Evolutionary conservation across 2,113 vertebrate species (phyloP), one percentile per base, ranked within the genome.

Genomic region (Benthochromis sp.): DNA sequence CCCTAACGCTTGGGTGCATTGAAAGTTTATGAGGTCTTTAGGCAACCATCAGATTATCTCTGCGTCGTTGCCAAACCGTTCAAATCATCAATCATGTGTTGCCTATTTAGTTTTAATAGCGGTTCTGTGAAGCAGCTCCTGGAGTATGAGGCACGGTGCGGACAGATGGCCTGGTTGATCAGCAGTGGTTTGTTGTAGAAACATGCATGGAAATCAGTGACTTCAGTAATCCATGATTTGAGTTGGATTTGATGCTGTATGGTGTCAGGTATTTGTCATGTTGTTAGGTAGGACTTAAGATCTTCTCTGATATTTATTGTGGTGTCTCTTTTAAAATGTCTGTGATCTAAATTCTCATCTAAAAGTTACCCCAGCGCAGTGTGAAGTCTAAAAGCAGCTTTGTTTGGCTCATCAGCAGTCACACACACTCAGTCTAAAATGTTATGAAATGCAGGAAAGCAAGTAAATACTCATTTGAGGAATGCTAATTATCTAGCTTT

Each of bases 21-120:
- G 73, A 90, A 86, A 87, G 91, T 93, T 95, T 92, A 94, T 76
- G 83, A 90, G 83, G 87, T 87, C 89, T 90, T 93, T 71, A 85
- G 89, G 92, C 76, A 73, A 84, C 89, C 89, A 24, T 92, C 89
- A 86, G 82, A 84, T 89, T 87, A 84, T 88, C 85, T 86, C 40
- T 88, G 79, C 73, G 47, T 59, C 45, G 69, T 31, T 82, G 63
- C 73, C 40, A 59, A 87, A 81, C 89, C 55, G 2, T 79, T 89
- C 16, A 69, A 88, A 85, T 88, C 53, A 85, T 91, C 84, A 40
- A 9, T 85, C 19, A 34, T 29, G 38, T 55, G 16, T 57, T 34
- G 47, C 50, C 81, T 85, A 17, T 50, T 89, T 78, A 17, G 8
- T 61, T 82, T 87, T 86, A 50, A 53, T 36, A 52, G 83, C 79